Conservation (phyloP, 2,113 vertebrate genomes). For the Electrona antarctica region DNA sequence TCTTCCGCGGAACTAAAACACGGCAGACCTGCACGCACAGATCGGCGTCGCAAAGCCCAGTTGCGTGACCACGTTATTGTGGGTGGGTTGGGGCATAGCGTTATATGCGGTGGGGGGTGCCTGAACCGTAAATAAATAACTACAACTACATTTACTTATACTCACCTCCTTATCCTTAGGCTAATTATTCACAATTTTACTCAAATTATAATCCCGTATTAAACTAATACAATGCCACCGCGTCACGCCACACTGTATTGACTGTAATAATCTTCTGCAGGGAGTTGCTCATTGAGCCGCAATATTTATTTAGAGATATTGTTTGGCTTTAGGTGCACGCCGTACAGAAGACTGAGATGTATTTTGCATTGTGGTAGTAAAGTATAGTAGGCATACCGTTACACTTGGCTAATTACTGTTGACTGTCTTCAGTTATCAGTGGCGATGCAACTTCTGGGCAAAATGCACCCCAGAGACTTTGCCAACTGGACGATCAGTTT, state of each 20-base stretch:
- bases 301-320: neutral
- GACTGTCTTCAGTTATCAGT: constrained; percentile 19
- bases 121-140: constrained; percentile 27
- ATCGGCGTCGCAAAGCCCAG: constrained; percentile 40
- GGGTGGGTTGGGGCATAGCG: constrained; percentile 10
- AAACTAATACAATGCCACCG: neutral
- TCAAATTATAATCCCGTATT: neutral
- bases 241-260: neutral
- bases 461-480: constrained; percentile 30
- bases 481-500: constrained; percentile 26
- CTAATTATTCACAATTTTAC: neutral
- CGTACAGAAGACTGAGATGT: neutral
- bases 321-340: neutral
- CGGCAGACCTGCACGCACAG: constrained; percentile 31
- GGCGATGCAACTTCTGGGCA: constrained; percentile 10
- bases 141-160: neutral
- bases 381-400: too few relatives aligned
- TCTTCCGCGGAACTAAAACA: constrained; percentile 5
- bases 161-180: constrained; percentile 13
- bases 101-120: constrained; percentile 1
- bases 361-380: neutral
- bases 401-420: too few relatives aligned
- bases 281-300: neutral
- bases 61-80: constrained; percentile 54
- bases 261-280: too few relatives aligned